Evolutionary conservation across 2,888 invertebrate genomes (phyloP), one percentile per base, ranked within the genome.

Genomic region (Orthonychiurus folsomi): DNA sequence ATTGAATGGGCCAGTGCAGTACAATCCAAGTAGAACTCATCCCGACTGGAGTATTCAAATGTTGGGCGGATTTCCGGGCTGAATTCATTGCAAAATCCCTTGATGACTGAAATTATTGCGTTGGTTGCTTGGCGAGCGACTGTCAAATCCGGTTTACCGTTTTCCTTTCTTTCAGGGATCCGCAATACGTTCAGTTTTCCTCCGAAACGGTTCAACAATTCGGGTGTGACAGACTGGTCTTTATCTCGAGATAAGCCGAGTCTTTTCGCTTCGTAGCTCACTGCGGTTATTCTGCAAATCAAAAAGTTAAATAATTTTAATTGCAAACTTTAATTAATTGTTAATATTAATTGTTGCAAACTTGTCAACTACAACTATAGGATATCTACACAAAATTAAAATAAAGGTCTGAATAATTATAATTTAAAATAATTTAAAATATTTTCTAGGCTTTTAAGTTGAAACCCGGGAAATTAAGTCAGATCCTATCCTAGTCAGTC

Each of bases 21-120:
- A 12, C 37, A 21, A 58, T 58, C 58, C 5, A 58, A 3, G 24
- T 48, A 58, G n/a, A 58, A 58, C n/a, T 58, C 58, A 37, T 58
- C 58, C 20, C 50, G 1, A 2, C 27, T 27, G 2, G 58, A 37
- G 2, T 9, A 37, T 47, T 58, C 58, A 50, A 58, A 21, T 12
- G 21, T 47, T 12, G 47, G 3, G 24, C 2, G 9, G 21, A 21
- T 20, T 5, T 27, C 20, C 2, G 9, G 21, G 9, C 48, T n/a
- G 2, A 23, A 25, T 50, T 24, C 12, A 2, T 26, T 24, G 18
- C 52, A 52, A 23, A 52, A 12, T 20, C 9, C 9, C 52, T 52
- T 5, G 21, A 52, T 21, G 3, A 9, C 52, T 23, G 20, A 20
- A 52, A 52, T 20, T 9, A 52, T 52, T 52, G 5, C 52, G 20